Evolutionary conservation across 2,113 vertebrate species (phyloP).

Genomic region (Plecotus auritus): DNA sequence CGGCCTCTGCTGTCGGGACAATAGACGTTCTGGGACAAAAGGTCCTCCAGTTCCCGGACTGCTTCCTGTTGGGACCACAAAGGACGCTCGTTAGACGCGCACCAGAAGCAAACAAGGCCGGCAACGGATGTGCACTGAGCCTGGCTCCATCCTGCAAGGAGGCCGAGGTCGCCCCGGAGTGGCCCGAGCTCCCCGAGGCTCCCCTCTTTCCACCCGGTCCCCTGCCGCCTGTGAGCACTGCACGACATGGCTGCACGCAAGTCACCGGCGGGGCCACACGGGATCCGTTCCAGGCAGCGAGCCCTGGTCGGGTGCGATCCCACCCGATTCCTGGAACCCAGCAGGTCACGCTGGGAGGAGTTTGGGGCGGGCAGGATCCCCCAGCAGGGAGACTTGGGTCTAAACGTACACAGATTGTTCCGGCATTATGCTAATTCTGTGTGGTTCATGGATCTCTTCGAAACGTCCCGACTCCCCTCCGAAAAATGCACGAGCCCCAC

Average conservation of each 20-base stretch:
- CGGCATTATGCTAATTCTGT: too few relatives aligned
- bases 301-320: too few relatives aligned
- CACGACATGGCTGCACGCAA: background rate
- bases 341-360: background rate
- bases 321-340: background rate
- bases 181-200: accelerated
- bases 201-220: background rate
- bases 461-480: background rate
- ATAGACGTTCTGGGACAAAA: slow-evolving; percentile 88
- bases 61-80: slow-evolving; percentile 83
- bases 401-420: background rate
- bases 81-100: background rate
- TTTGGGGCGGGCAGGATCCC: background rate
- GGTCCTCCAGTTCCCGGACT: slow-evolving; percentile 83
- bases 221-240: accelerated
- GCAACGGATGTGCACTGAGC: too few relatives aligned
- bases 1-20: slow-evolving; percentile 93
- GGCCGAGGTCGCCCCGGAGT: background rate
- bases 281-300: background rate
- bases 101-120: background rate
- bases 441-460: background rate
- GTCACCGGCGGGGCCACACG: accelerated
- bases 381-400: background rate
- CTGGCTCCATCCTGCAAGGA: background rate
- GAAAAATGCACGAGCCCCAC: background rate